These are phyloP conservation scores for Pyrgus malvae DNA, from an alignment of 2,888 invertebrate genomes.

Conservation along the genomic window DNA sequence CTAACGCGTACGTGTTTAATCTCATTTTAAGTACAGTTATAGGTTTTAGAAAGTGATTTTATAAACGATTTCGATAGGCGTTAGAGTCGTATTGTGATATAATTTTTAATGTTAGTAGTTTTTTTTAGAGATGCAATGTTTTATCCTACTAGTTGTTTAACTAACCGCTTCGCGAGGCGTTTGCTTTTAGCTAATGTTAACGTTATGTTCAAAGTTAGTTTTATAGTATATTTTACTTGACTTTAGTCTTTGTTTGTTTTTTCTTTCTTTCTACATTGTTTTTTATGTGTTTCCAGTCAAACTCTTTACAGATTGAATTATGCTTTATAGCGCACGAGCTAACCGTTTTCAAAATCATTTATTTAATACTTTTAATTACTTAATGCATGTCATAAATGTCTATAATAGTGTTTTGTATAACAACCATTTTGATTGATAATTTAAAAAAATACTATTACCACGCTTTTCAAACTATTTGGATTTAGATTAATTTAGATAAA, in stretches of 20 bases:
- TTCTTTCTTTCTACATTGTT: slow-evolving; percentile 4
- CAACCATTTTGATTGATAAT: too few relatives aligned
- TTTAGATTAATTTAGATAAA: too few relatives aligned
- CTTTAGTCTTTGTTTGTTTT: slow-evolving; percentile 9
- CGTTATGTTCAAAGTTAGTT: slow-evolving; percentile 19
- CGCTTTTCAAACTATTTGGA: too few relatives aligned
- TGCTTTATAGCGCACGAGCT: background rate
- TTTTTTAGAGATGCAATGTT: slow-evolving; percentile 31
- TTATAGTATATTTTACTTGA: slow-evolving; percentile 14
- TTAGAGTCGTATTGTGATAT: slow-evolving; percentile 42
- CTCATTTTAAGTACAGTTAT: slow-evolving; percentile 15
- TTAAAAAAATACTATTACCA: too few relatives aligned
- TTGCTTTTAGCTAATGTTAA: slow-evolving; percentile 15
- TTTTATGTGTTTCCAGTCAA: slow-evolving; percentile 8
- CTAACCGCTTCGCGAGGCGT: slow-evolving; percentile 10
- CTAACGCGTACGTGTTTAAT: slow-evolving; percentile 5
- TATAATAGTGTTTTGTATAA: too few relatives aligned
- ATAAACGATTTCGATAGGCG: slow-evolving; percentile 29
- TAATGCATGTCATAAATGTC: too few relatives aligned
- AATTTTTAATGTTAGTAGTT: slow-evolving; percentile 41
- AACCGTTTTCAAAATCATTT: too few relatives aligned
- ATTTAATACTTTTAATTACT: too few relatives aligned
- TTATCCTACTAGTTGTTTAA: slow-evolving; percentile 12
- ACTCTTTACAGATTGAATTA: background rate
- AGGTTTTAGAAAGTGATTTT: slow-evolving; percentile 23